Conservation (phyloP, 2,888 invertebrate genomes). For the Pollenia amentaria region DNA sequence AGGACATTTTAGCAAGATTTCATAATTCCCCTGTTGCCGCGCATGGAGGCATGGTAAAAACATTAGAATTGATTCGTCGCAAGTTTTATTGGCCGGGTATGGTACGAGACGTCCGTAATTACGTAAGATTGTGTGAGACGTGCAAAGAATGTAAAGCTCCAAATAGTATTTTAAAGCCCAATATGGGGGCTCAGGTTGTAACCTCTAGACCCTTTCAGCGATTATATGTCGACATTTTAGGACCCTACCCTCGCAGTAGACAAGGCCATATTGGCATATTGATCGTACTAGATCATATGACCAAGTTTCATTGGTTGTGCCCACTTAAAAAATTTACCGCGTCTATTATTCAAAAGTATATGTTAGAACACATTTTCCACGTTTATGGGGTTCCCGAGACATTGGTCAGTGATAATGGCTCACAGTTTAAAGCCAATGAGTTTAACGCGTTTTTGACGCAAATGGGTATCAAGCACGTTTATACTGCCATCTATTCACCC, state of each 20-base stretch:
- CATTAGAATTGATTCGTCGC: conserved; percentile 21
- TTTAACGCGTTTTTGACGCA: conserved; percentile 58
- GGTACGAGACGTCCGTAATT: too few relatives aligned
- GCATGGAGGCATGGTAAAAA: conserved; percentile 42
- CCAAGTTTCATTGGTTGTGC: conserved; percentile 7
- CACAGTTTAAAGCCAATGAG: too few relatives aligned
- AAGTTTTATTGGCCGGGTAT: conserved; percentile 34
- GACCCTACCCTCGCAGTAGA: too few relatives aligned
- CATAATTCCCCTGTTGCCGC: background rate
- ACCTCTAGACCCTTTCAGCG: too few relatives aligned
- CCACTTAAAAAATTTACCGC: conserved; percentile 1
- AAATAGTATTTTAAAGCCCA: background rate
- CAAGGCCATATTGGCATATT: too few relatives aligned
- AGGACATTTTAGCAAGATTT: background rate
- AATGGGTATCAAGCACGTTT: conserved; percentile 68
- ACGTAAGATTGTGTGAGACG: too few relatives aligned
- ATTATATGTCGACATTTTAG: too few relatives aligned
- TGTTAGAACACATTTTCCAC: background rate
- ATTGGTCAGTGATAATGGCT: background rate
- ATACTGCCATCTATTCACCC: conserved; percentile 77
- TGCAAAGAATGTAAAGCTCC: conserved; percentile 16
- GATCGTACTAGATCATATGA: conserved; percentile 43
- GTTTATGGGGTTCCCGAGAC: background rate
- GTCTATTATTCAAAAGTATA: background rate
- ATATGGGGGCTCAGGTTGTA: background rate